Base-by-base conservation (phyloP, 2,113 vertebrate species). In the Micronisus gabar region DNA sequence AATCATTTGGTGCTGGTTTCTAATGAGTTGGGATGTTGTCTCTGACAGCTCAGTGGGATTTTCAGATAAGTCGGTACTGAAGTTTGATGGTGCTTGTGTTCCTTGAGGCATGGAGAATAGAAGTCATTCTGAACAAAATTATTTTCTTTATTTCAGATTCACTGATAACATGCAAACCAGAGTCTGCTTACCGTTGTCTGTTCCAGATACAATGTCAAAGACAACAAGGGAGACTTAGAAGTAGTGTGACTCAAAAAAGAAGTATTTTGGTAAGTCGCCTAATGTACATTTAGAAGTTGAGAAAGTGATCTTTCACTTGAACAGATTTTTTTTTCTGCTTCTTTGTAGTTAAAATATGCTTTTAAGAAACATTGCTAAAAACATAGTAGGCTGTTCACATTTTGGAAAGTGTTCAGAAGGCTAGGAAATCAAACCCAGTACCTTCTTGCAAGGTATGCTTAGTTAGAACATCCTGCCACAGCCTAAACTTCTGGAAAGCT, bases 201-300 rank as follows among this genome's bases (percentile, higher is more conserved):
- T 43, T 76, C 86, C 79, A 68, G 52, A 55, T 52, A 22, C 0
- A 1, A 47, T 74, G 47, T 88, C 58, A 91, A 38, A 78, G 53
- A 23, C 86, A 81, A 11, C 40, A 81, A 65, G 55, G 40, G 56
- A 88, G 34, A 70, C 41, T 73, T 58, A 53, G n/a, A 80, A 92
- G 36, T 43, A 70, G 7, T 8, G 7, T 70, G 50, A 43, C 61
- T 83, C 50, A 50, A 59, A 74, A 84, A 18, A 58, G 53, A 22
- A 62, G 23, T n/a, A 10, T 89, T 88, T 76, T 96, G 84, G 95
- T 97, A 96, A 95, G 93, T 95, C 38, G 38, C 7, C 10, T 40
- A 50, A 71, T 1, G 7, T 81, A 15, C 25, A 6, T 72, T 71
- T 74, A 78, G 61, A 70, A 91, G 30, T 40, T 66, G 71, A 62